Base-by-base conservation (phyloP, 2,797 vertebrate genomes). In the Myotis findleyi region DNA sequence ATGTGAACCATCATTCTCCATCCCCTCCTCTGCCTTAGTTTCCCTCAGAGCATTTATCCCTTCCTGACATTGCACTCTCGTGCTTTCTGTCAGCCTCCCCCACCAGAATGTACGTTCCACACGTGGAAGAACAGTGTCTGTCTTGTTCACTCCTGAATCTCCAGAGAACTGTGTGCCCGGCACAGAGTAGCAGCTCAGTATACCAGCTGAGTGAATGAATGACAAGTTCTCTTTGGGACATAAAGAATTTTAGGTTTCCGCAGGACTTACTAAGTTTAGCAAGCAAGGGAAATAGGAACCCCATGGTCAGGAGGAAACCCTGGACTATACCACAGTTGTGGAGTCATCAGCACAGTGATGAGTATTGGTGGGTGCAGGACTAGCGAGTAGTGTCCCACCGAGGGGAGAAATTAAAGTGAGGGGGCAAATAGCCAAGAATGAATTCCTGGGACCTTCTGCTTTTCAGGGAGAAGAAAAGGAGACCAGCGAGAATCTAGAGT, bases 311-410 rank as follows among this genome's bases (percentile, higher is more conserved):
- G 33, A 84, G 30, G 72, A 64, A 92, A 77, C 33, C 16, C 8
- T 27, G 41, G 55, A 20, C 30, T 27, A 20, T 1, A 1, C 10
- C 36, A 57, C 0, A 3, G 36, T 13, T 30, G 1, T 36, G 17
- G 16, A 8, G 36, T n/a, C 25, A 2, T 9, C 47, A 16, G 14
- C 20, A 16, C 2, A 36, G 57, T 20, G 1, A 36, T 38, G 27
- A 75, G 23, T 0, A 23, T 3, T 38, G 5, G 16, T 1, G 2
- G 13, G 33, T 20, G 36, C 13, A 13, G 11, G 1, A 6, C 6
- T 6, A 7, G 6, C 11, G 20, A 20, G 33, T 11, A 4, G 6
- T 4, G 1, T 5, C 38, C 38, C 38, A 10, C 10, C 6, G 21
- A 11, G 17, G 13, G 72, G 21, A 66, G 30, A 36, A 36, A 47